Percentiles rank a stretch among this genome's conserved stretches.
Evolutionary conservation across 2,113 vertebrate species (phyloP).

Genomic region (Amazona guildingii): DNA sequence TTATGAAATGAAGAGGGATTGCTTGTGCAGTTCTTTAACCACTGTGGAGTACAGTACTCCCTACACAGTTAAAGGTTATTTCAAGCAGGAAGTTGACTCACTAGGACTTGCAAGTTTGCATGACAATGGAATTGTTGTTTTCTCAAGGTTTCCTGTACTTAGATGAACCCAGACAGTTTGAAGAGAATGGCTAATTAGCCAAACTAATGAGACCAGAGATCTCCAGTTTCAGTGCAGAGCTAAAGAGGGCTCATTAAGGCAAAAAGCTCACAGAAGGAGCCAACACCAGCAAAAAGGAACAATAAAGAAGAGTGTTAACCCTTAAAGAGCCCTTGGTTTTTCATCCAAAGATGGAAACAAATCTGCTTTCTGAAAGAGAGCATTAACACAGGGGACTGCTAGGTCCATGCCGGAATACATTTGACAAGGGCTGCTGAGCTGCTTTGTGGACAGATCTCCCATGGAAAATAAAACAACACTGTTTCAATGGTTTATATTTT

Average conservation of each 20-base stretch:
- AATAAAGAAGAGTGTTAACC: not conserved
- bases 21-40: constrained; percentile 7
- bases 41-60: not conserved
- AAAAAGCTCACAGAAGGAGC: not conserved
- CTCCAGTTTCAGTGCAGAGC: not conserved
- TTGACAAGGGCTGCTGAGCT: not conserved
- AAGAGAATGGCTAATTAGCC: constrained; percentile 44
- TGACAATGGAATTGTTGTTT: not conserved
- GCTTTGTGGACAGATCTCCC: not conserved
- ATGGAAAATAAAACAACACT: not conserved
- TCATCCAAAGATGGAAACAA: not conserved
- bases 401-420: not conserved
- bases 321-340: not conserved
- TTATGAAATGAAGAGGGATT: not conserved
- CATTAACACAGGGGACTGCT: not conserved
- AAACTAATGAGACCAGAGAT: constrained; percentile 41
- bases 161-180: not conserved
- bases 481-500: not conserved
- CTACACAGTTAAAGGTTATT: not conserved
- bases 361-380: not conserved
- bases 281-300: not conserved
- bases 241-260: constrained; percentile 30
- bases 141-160: not conserved
- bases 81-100: not conserved
- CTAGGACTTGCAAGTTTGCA: not conserved